Conservation (phyloP, 35 echinoderm and acorn worm genomes). For the Ptychodera flava region DNA sequence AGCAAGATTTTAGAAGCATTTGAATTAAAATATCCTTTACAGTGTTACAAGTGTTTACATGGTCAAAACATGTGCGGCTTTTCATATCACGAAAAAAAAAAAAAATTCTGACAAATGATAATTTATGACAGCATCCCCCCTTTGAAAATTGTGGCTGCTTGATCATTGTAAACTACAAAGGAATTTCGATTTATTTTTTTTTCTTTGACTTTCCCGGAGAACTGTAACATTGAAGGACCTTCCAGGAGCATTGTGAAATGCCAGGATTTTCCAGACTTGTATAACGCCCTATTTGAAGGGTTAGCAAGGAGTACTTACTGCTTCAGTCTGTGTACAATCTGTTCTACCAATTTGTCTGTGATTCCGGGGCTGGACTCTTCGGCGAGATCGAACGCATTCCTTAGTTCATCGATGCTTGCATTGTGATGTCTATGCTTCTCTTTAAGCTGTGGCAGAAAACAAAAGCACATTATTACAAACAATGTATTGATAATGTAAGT, state of each 20-base stretch:
- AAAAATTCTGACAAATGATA: no score
- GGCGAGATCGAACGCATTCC: constrained; percentile 77
- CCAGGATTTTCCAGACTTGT: no score
- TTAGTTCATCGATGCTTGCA: constrained; percentile 63
- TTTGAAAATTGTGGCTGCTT: neutral
- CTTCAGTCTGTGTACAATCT: constrained; percentile 64
- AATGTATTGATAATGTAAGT: no score
- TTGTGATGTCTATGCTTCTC: constrained; percentile 10
- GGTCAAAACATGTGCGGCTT: no score
- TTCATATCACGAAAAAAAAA: no score
- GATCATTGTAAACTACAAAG: neutral
- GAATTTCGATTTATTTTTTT: neutral
- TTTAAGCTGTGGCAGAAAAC: constrained; percentile 45
- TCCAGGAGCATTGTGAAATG: neutral
- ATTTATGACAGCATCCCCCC: neutral
- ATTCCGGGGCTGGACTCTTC: constrained; percentile 92
- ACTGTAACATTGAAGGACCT: no score
- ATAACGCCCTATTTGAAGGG: no score
- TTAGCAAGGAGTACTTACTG: constrained; percentile 50
- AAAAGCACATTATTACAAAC: no score
- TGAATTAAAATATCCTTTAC: no score
- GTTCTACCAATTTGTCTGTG: constrained; percentile 63
- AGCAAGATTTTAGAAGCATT: no score
- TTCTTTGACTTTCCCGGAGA: neutral
- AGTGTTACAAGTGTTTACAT: no score